These are phyloP conservation scores for Chaetodon auriga DNA, from an alignment of 2,113 vertebrate genomes.

Conservation along the genomic window DNA sequence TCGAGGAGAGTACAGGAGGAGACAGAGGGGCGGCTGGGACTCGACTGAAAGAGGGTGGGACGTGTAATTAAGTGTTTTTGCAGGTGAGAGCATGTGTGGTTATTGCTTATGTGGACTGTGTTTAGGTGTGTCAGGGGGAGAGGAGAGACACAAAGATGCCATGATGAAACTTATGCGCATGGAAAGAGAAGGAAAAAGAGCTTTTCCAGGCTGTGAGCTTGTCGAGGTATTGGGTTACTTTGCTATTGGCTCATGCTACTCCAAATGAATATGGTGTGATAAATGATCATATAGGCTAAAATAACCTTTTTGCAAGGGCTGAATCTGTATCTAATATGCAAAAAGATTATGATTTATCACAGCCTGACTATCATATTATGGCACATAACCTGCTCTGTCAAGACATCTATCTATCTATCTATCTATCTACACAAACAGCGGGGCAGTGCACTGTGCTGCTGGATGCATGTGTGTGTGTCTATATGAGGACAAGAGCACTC, in stretches of 20 bases:
- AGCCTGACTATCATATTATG: background rate
- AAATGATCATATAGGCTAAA: background rate
- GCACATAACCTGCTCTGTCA: background rate
- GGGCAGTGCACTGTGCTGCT: conserved; percentile 11
- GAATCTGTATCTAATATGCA: background rate
- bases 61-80: conserved; percentile 28
- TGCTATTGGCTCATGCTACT: background rate
- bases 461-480: conserved; percentile 29
- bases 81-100: conserved; percentile 48
- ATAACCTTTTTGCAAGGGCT: background rate
- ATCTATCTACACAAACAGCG: conserved; percentile 27
- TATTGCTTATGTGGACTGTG: background rate
- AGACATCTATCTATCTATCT: conserved; percentile 21
- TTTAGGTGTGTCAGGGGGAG: conserved; percentile 21
- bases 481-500: conserved; percentile 53
- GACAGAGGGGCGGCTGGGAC: conserved; percentile 39
- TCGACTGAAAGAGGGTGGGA: conserved; percentile 49
- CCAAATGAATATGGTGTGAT: background rate
- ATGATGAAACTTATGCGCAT: conserved; percentile 16
- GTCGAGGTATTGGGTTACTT: background rate
- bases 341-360: background rate
- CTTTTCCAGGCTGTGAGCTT: background rate
- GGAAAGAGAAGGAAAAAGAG: background rate
- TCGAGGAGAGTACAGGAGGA: conserved; percentile 20
- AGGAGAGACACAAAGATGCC: background rate